Evolutionary conservation across 2,113 vertebrate genomes (phyloP).

Genomic region (Oplegnathus fasciatus): DNA sequence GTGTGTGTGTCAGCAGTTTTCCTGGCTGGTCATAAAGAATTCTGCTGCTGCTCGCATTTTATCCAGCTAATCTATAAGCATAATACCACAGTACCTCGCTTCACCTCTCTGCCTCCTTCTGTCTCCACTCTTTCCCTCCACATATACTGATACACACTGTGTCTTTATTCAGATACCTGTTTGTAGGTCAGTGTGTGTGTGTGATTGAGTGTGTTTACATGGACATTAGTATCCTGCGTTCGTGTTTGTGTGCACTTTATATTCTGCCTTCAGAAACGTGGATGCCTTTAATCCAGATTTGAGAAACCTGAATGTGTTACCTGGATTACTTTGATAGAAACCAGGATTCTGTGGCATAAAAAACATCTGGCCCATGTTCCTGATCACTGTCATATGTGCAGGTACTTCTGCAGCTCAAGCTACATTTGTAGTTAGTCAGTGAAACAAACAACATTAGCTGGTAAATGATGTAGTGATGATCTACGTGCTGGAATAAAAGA

Average conservation of each 20-base stretch:
- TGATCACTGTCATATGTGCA: too few relatives aligned
- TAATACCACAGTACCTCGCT: slow-evolving; percentile 62
- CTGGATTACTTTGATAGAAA: too few relatives aligned
- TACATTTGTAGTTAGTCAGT: background rate
- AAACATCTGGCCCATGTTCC: too few relatives aligned
- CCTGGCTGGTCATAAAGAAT: slow-evolving; percentile 81
- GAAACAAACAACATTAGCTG: background rate
- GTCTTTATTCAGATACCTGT: background rate
- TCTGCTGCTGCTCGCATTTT: slow-evolving; percentile 83
- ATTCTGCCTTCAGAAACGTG: too few relatives aligned
- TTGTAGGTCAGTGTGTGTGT: too few relatives aligned
- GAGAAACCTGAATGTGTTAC: too few relatives aligned
- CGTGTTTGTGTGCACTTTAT: background rate
- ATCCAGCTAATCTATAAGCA: slow-evolving; percentile 82
- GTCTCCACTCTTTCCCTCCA: background rate
- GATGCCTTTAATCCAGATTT: too few relatives aligned
- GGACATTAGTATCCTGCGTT: background rate
- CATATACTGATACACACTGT: too few relatives aligned
- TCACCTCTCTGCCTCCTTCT: slow-evolving; percentile 49
- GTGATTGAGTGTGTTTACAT: background rate
- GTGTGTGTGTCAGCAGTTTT: slow-evolving; percentile 80
- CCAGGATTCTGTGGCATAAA: too few relatives aligned
- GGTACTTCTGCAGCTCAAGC: too few relatives aligned
- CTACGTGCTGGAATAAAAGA: background rate
- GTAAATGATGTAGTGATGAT: background rate